Conservation (phyloP, 2,888 invertebrate species). For the Morinoia aosen region DNA sequence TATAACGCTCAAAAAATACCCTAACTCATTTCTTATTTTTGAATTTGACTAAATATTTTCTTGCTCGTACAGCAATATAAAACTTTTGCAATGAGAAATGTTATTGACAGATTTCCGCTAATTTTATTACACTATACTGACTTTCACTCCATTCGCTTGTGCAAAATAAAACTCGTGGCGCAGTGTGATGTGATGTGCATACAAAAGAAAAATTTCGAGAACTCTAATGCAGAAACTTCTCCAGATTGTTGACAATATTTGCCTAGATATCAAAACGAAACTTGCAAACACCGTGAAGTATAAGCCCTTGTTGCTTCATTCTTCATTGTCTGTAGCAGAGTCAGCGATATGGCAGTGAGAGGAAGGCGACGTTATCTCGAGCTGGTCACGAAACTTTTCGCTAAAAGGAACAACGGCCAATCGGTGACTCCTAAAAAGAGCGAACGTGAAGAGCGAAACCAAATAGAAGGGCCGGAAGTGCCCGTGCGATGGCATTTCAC, state of each 20-base stretch:
- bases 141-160: too few relatives aligned
- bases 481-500: background rate
- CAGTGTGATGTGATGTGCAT: too few relatives aligned
- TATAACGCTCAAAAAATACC: background rate
- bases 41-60: background rate
- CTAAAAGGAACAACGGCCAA: background rate
- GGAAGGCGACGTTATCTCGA: background rate
- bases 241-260: too few relatives aligned
- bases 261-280: too few relatives aligned
- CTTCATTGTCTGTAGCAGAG: background rate
- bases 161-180: too few relatives aligned
- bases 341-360: background rate
- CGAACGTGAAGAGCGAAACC: constrained; percentile 10
- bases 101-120: too few relatives aligned
- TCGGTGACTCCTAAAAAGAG: constrained; percentile 14
- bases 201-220: too few relatives aligned
- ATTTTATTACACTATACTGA: too few relatives aligned
- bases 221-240: too few relatives aligned
- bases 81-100: too few relatives aligned
- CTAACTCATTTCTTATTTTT: background rate
- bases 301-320: background rate
- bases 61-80: too few relatives aligned
- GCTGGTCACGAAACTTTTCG: background rate
- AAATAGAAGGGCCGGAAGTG: constrained; percentile 14
- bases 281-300: too few relatives aligned